A percentile compares a stretch with the other conserved stretches of the same genome.
phyloP scores from a whole-genome alignment of 2,113 vertebrate species.

The Octodon degus region DNA sequence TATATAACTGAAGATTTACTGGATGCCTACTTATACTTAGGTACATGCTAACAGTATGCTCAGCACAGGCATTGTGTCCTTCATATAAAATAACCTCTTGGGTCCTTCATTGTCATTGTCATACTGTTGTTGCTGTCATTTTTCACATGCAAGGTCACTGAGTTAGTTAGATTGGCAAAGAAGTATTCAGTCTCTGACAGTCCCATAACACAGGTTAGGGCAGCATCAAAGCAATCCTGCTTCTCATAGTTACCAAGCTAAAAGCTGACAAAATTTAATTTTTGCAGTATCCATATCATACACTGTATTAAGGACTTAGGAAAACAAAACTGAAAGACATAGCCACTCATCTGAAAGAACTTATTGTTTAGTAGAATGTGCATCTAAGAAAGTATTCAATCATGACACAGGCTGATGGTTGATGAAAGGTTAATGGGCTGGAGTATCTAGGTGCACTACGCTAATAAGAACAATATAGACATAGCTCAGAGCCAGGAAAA shows the following conservation, averaged over 20 bases:
- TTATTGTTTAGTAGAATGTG: no score
- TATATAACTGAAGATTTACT: slow-evolving; percentile 6
- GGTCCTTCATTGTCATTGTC: not conserved
- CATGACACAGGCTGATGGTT: not conserved
- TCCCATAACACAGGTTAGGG: not conserved
- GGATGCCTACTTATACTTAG: slow-evolving; percentile 2
- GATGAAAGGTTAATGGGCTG: not conserved
- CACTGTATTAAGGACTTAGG: not conserved
- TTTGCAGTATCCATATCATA: not conserved
- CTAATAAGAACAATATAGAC: not conserved
- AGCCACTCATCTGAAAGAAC: not conserved
- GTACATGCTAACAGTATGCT: not conserved
- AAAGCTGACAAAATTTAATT: not conserved
- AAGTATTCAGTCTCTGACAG: not conserved
- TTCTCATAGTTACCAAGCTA: not conserved
- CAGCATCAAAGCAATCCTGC: not conserved
- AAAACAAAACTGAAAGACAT: not conserved
- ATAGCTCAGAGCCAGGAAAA: not conserved
- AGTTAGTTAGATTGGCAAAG: not conserved
- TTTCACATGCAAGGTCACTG: not conserved
- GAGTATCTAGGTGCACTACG: not conserved
- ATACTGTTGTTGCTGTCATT: not conserved
- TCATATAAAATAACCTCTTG: not conserved
- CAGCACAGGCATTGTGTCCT: not conserved
- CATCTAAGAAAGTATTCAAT: not conserved